Evolutionary conservation across 2,888 invertebrate species (phyloP).

Genomic region (Ctena decussata): DNA sequence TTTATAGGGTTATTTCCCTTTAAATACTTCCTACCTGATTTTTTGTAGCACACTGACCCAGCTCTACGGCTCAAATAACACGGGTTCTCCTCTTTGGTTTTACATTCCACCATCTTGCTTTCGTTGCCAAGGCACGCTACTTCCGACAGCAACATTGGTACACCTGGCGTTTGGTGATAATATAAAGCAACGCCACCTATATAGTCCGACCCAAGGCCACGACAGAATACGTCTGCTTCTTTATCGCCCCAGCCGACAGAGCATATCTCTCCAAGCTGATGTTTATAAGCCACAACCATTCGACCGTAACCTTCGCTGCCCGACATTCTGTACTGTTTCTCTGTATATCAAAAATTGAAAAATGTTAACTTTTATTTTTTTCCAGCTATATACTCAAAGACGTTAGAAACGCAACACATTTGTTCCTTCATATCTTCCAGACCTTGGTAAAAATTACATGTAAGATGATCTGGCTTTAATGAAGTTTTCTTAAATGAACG

Average conservation of each 20-base stretch:
- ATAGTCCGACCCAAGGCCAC: constrained; percentile 58
- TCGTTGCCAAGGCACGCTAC: constrained; percentile 71
- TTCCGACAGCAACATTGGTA: constrained; percentile 72
- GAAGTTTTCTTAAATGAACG: too few relatives aligned
- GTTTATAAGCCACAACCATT: not conserved
- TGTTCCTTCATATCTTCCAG: too few relatives aligned
- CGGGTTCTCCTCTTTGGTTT: constrained; percentile 53
- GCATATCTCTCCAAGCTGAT: constrained; percentile 91
- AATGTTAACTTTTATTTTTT: not conserved
- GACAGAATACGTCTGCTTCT: constrained; percentile 89
- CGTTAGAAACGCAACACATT: too few relatives aligned
- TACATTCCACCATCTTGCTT: constrained; percentile 65
- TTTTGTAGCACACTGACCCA: constrained; percentile 76
- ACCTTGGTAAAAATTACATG: too few relatives aligned
- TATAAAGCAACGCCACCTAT: constrained; percentile 76
- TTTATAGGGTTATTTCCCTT: too few relatives aligned
- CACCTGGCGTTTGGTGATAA: constrained; percentile 69
- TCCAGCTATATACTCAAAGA: too few relatives aligned
- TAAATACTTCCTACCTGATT: constrained; percentile 61
- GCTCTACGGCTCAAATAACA: constrained; percentile 72
- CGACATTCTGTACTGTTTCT: not conserved
- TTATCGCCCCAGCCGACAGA: constrained; percentile 91
- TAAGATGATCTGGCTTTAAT: too few relatives aligned
- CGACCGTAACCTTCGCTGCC: not conserved
- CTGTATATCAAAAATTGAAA: not conserved